These are phyloP conservation scores for Diprion similis DNA, from an alignment of 1,140 invertebrate species.

Conservation along the genomic window DNA sequence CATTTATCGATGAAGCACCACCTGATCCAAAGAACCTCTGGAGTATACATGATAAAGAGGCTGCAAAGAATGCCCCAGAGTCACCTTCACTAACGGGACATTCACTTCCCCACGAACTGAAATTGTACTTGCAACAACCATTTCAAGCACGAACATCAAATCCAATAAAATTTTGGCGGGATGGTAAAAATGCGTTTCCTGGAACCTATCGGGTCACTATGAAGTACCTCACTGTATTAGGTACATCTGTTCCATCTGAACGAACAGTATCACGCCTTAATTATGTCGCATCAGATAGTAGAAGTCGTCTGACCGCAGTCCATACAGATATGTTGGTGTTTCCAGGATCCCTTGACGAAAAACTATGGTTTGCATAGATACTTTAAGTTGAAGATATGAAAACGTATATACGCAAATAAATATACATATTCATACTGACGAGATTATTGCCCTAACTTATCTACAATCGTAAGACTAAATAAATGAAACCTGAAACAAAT, in stretches of 20 bases:
- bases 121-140: conserved; percentile 15
- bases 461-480: too few species aligned
- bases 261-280: conserved; percentile 10
- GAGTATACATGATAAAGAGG: conserved; percentile 18
- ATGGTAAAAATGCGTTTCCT: conserved; percentile 19
- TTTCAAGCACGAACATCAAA: conserved; percentile 9
- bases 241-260: conserved; percentile 17
- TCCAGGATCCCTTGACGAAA: not conserved
- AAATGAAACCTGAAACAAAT: too few species aligned
- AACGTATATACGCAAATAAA: not conserved
- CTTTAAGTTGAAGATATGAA: not conserved
- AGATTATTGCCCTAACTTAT: not conserved
- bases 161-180: conserved; percentile 19
- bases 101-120: conserved; percentile 12
- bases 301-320: not conserved
- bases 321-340: not conserved
- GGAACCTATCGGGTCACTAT: conserved; percentile 15
- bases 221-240: conserved; percentile 19
- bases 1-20: conserved; percentile 1
- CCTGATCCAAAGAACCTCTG: conserved; percentile 11
- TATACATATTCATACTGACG: not conserved
- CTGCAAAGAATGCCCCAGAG: conserved; percentile 10
- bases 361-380: not conserved
- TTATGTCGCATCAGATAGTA: not conserved
- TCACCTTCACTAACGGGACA: not conserved